A percentile compares a stretch with the other conserved stretches of the same genome.
Conservation (phyloP, 2,113 vertebrate species). For the Plestiodon gilberti region DNA sequence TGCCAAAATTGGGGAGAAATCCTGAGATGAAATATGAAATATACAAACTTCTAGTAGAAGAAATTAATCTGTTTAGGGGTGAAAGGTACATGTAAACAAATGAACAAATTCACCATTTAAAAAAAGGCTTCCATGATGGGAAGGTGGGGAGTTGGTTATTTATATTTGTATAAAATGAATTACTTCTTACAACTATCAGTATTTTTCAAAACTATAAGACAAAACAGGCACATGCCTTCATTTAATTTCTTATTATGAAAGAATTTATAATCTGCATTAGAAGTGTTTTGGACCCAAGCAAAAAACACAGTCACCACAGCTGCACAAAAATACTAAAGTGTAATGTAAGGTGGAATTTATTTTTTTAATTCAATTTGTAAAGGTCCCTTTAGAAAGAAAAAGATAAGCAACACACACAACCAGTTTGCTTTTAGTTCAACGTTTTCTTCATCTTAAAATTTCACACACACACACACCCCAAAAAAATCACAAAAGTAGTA, state of each 20-base stretch:
- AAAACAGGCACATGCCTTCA: background rate
- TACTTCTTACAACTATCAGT: background rate
- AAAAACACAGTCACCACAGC: background rate
- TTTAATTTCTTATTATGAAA: background rate
- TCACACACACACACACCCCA: no score
- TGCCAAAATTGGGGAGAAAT: background rate
- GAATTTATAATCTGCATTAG: background rate
- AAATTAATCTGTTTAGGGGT: background rate
- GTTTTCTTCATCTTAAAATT: slow-evolving; percentile 67
- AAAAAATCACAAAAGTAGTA: slow-evolving; percentile 74
- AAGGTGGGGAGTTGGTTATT: background rate
- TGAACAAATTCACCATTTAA: background rate
- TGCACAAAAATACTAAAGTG: slow-evolving; percentile 42
- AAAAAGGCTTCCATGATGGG: background rate
- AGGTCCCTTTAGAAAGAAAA: slow-evolving; percentile 70
- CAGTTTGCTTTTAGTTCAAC: slow-evolving; percentile 47
- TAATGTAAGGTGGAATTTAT: slow-evolving; percentile 28
- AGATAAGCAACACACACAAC: slow-evolving; percentile 61
- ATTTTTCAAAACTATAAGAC: background rate
- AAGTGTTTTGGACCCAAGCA: background rate
- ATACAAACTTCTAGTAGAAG: background rate
- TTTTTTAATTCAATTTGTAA: slow-evolving; percentile 67
- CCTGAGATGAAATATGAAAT: background rate
- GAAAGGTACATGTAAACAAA: background rate
- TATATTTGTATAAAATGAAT: background rate